Evolutionary conservation across 1,140 invertebrate genomes (phyloP), one percentile per base, ranked within the genome.

Genomic region (Leptonema lineaticorne): DNA sequence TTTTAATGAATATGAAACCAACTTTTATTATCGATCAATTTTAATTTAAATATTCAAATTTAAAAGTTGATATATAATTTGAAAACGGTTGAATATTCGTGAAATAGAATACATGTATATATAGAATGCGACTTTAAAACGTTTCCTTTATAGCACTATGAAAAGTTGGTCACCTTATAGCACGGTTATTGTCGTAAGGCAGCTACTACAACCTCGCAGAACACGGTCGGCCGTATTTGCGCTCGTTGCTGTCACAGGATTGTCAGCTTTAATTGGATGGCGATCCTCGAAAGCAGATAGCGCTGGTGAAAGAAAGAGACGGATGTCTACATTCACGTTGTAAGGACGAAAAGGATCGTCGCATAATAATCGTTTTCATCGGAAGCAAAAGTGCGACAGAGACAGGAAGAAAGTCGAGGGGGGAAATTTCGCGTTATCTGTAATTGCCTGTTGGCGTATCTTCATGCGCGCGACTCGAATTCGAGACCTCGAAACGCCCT

Each of bases 251-350:
- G 71, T 73, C 71, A 73, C 71, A 73, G 59, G 63, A 73, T 69
- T 73, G 71, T 73, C 71, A 73, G 68, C 57, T 62, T 73, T 73
- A 73, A 73, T 73, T 73, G 71, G 71, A 73, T 73, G 60, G 71
- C 71, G 71, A 73, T 73, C 71, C 68, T 68, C 67, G 29, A 45
- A 58, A 41, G 27, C 30, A 29, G 71, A 73, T 73, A 73, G 60
- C 53, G 57, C 33, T 7, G 1, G 48, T 14, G 14, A 41, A 29
- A 7, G 46, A 67, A 33, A 4, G 30, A 22, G 53, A 60, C 65
- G 48, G 9, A 24, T 4, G 7, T 46, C 6, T 20, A 3, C 1
- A 18, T 8, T 46, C 16, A 8, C 11, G 16, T 22, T 26, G 50
- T n/a, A 33, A 66, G 29, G 56, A 50, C 24, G 63, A 60, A 30